Base-by-base conservation (phyloP, 2,888 invertebrate species). In the Vannuccia rotundouncinata region DNA sequence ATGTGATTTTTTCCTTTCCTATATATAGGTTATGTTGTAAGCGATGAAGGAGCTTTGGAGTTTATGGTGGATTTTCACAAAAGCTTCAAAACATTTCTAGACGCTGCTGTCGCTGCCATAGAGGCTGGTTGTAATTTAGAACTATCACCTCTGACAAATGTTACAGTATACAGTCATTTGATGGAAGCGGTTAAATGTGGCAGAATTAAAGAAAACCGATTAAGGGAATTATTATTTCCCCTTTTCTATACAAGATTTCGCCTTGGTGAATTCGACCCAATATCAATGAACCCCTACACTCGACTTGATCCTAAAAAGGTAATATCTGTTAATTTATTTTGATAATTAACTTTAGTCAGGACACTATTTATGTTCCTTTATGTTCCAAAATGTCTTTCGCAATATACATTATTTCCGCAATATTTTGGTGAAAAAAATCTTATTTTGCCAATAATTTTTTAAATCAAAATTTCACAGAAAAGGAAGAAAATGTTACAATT, bases 261-360 rank as follows among this genome's bases (percentile, higher is more conserved):
- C 2, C 81, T 83, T 1, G 84, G 84, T 22, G 82, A 83, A 73
- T 84, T 84, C 80, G 84, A 84, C 79, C 84, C 84, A 17, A 78
- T 79, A 1, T 77, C 66, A n/a, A 29, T 76, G 28, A 81, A 81
- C 81, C 75, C 81, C n/a, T 81, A 81, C 28, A 79, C 30, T 73
- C 2, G 27, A 78, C 77, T 77, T 27, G 25, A 59, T 5, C 27
- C 2, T 22, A 0, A 28, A 1, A 66, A 66, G 22, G 66, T 66
- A 22, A 45, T 5, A 45, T 17, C 45, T 45, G n/a, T n/a, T n/a
- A n/a, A n/a, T n/a, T n/a, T n/a, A n/a, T n/a, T n/a, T n/a, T n/a
- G n/a, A n/a, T n/a, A n/a, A n/a, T n/a, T n/a, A n/a, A n/a, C n/a
- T n/a, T n/a, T n/a, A n/a, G n/a, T n/a, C n/a, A n/a, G n/a, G n/a